Conservation (phyloP, 2,797 vertebrate genomes). For the Acipenser ruthenus region DNA sequence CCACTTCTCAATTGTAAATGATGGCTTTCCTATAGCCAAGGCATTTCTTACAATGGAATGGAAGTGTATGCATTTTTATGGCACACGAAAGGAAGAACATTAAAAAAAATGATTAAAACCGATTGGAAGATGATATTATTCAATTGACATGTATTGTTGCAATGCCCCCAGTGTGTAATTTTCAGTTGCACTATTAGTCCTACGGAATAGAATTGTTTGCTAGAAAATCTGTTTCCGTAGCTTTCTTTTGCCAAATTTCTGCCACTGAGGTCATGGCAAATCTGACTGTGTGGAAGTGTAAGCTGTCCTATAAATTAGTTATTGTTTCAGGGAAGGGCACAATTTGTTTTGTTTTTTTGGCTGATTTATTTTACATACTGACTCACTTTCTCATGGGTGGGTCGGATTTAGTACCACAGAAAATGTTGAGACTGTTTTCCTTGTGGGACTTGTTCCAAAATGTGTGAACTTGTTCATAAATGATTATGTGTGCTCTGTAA, state of each 20-base stretch:
- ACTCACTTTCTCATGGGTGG: too few relatives aligned
- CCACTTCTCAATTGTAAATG: background rate
- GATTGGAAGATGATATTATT: too few relatives aligned
- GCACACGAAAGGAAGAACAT: background rate
- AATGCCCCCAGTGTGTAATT: slow-evolving; percentile 1
- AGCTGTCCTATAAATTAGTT: background rate
- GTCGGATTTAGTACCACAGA: too few relatives aligned
- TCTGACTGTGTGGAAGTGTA: slow-evolving; percentile 20
- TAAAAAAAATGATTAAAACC: too few relatives aligned
- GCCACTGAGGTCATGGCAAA: slow-evolving; percentile 23
- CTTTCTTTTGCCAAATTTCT: slow-evolving; percentile 20
- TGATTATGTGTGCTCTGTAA: too few relatives aligned
- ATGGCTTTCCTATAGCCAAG: background rate
- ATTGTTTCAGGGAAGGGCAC: background rate
- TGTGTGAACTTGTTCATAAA: too few relatives aligned
- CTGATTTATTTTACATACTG: background rate
- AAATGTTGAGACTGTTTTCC: too few relatives aligned
- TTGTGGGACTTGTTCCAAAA: too few relatives aligned
- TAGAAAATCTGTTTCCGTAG: slow-evolving; percentile 21
- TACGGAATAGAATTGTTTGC: slow-evolving; percentile 8
- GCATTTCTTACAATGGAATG: background rate
- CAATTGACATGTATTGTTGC: too few relatives aligned
- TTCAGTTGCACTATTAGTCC: background rate
- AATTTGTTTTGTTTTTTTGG: background rate
- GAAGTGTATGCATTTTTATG: background rate